phyloP scores from a whole-genome alignment of 2,113 vertebrate species.

The Epinephelus moara region DNA sequence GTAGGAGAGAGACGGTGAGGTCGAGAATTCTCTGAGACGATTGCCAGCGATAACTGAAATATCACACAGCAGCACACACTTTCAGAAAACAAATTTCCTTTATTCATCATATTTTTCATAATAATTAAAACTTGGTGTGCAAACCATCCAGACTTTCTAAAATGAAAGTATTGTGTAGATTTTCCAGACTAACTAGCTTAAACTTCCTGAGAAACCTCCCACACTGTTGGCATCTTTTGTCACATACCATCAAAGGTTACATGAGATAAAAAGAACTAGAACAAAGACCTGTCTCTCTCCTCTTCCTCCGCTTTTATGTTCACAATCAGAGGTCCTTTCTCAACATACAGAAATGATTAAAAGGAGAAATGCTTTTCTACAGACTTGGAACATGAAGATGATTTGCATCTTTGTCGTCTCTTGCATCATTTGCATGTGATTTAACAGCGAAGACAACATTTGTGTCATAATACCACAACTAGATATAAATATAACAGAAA shows the following conservation, averaged over 20 bases:
- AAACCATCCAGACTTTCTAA: constrained; percentile 59
- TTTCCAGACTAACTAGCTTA: constrained; percentile 43
- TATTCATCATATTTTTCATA: constrained; percentile 26
- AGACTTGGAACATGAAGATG: background rate
- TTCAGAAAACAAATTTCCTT: constrained; percentile 25
- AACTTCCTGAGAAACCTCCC: constrained; percentile 53
- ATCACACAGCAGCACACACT: background rate
- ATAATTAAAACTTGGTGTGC: background rate
- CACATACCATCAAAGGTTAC: constrained; percentile 51
- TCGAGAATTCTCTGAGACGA: background rate
- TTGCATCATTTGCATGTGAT: background rate
- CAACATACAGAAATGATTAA: constrained; percentile 24
- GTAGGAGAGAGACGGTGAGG: background rate
- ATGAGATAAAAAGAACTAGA: constrained; percentile 25
- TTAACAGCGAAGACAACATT: background rate
- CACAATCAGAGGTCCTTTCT: constrained; percentile 15
- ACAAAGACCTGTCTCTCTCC: constrained; percentile 30
- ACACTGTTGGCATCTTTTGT: constrained; percentile 40
- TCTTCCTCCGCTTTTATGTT: constrained; percentile 35
- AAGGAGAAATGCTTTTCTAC: constrained; percentile 15
- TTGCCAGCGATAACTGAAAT: background rate
- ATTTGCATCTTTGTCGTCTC: background rate
- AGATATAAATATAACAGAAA: constrained; percentile 11
- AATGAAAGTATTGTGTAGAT: constrained; percentile 57
- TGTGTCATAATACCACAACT: background rate